phyloP scores from a whole-genome alignment of 1,140 invertebrate genomes.

The Nasonia longicornis region DNA sequence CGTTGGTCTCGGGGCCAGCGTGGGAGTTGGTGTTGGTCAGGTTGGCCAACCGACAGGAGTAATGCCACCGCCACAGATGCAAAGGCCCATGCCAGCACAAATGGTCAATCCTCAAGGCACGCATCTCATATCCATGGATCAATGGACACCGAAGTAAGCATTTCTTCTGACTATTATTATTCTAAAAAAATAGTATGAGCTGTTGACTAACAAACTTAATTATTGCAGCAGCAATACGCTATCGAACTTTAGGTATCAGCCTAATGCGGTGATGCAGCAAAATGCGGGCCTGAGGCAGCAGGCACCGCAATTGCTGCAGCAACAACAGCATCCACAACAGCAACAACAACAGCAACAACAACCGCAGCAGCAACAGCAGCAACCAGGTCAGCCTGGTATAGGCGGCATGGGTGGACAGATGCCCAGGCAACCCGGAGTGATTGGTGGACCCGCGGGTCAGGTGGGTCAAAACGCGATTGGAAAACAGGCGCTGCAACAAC shows the following conservation, averaged over 20 bases:
- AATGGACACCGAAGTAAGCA: slow-evolving; percentile 75
- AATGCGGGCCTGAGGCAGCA: slow-evolving; percentile 67
- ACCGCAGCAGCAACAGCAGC: slow-evolving; percentile 62
- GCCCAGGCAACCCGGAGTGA: slow-evolving; percentile 64
- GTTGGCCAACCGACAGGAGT: slow-evolving; percentile 69
- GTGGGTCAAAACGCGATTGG: slow-evolving; percentile 60
- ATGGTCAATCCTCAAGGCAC: slow-evolving; percentile 65
- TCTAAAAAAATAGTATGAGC: background rate
- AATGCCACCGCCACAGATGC: slow-evolving; percentile 78
- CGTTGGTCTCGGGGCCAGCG: slow-evolving; percentile 57
- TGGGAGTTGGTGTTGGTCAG: slow-evolving; percentile 64
- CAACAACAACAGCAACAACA: slow-evolving; percentile 63
- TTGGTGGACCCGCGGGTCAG: slow-evolving; percentile 66
- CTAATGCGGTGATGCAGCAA: slow-evolving; percentile 64
- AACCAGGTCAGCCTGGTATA: slow-evolving; percentile 67
- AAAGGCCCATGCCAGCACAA: slow-evolving; percentile 69
- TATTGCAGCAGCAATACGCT: slow-evolving; percentile 27
- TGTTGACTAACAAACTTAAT: background rate
- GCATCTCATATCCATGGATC: slow-evolving; percentile 76
- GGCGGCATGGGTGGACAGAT: slow-evolving; percentile 63
- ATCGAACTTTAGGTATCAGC: slow-evolving; percentile 42
- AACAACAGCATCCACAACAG: slow-evolving; percentile 63
- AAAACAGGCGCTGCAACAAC: slow-evolving; percentile 87
- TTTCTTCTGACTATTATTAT: slow-evolving; percentile 12
- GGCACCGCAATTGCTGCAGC: slow-evolving; percentile 65